phyloP scores from a whole-genome alignment of 2,797 vertebrate genomes.

The Hippopotamyrus pictus region DNA sequence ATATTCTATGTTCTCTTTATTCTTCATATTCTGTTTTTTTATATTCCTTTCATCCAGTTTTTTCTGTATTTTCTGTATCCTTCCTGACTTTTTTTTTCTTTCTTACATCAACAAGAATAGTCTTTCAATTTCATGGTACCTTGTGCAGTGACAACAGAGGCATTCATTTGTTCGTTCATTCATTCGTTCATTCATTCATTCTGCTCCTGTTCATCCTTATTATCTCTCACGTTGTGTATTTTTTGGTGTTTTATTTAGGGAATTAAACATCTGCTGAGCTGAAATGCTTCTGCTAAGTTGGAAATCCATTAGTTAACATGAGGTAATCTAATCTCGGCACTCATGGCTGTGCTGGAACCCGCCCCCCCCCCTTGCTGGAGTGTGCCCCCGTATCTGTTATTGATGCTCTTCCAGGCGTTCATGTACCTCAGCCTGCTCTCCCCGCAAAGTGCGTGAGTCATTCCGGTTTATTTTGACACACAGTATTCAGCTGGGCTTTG shows the following conservation, averaged over 20 bases:
- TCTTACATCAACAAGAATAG: not conserved
- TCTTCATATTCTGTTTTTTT: not conserved
- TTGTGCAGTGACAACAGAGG: not conserved
- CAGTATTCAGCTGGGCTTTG: not conserved
- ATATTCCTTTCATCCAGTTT: not conserved
- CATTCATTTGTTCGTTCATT: not conserved
- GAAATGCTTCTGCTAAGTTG: not conserved
- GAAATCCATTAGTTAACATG: not conserved
- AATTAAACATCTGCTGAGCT: not conserved
- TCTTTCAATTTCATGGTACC: not conserved
- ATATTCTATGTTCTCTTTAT: not conserved
- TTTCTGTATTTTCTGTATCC: not conserved
- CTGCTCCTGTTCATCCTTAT: not conserved
- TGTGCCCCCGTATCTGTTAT: not conserved
- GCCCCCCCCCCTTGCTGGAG: not conserved
- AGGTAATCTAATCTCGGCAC: not conserved
- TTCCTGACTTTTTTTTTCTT: not conserved
- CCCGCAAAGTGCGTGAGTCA: not conserved
- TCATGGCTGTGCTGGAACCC: not conserved
- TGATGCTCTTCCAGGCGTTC: not conserved
- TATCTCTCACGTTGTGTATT: not conserved
- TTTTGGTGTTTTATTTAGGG: not conserved
- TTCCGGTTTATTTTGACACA: not conserved
- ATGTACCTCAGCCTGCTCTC: not conserved
- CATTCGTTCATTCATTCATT: not conserved